Percentiles rank a stretch among this genome's conserved stretches.
Conservation (phyloP, 2,888 invertebrate species). For the Limenitis camilla region DNA sequence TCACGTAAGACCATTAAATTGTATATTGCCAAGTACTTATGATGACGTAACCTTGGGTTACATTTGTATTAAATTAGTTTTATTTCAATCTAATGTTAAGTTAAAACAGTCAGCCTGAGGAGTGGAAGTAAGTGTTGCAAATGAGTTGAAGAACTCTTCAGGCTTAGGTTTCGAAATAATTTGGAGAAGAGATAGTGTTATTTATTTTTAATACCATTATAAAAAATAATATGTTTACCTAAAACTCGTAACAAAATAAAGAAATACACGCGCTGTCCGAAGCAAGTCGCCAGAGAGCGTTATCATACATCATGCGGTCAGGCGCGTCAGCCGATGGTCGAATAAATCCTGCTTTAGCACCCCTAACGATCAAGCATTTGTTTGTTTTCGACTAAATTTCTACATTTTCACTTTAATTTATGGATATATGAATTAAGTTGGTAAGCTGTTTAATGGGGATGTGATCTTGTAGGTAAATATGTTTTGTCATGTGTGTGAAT, state of each 20-base stretch:
- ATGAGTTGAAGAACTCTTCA: too few relatives aligned
- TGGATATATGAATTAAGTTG: constrained; percentile 4
- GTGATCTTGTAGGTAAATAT: constrained; percentile 2
- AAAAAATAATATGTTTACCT: not conserved
- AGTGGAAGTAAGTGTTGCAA: too few relatives aligned
- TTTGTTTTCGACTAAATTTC: constrained; percentile 26
- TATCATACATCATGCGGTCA: constrained; percentile 22
- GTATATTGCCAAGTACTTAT: too few relatives aligned
- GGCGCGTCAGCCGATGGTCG: constrained; percentile 22
- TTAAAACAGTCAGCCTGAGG: too few relatives aligned
- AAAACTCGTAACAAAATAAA: not conserved
- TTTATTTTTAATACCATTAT: not conserved
- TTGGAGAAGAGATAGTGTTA: too few relatives aligned
- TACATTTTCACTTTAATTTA: constrained; percentile 19
- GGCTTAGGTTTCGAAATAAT: too few relatives aligned
- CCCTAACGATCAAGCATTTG: constrained; percentile 29
- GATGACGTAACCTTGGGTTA: too few relatives aligned
- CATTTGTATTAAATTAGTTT: too few relatives aligned
- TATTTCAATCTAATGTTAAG: too few relatives aligned
- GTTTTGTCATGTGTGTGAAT: not conserved
- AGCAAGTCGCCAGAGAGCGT: constrained; percentile 14
- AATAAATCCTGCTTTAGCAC: constrained; percentile 33
- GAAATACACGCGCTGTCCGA: constrained; percentile 1
- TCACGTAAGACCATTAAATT: too few relatives aligned
- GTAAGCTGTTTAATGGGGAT: constrained; percentile 5